A percentile compares a stretch with the other conserved stretches of the same genome.
phyloP scores from a whole-genome alignment of 1,140 invertebrate species.

The Drosophila virilis region DNA sequence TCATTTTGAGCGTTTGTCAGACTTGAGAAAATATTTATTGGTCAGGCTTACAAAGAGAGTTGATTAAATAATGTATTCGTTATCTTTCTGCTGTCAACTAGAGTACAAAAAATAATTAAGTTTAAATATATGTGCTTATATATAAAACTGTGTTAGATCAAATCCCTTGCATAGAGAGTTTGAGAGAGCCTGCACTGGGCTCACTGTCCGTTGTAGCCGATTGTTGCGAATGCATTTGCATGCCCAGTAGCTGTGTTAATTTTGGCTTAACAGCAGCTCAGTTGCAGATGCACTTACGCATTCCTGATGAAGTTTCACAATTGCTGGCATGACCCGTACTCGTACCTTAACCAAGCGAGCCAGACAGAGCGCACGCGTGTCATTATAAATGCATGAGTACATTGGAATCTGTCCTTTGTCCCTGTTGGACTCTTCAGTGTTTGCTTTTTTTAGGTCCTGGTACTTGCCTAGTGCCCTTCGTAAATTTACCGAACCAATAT shows the following conservation, averaged over 20 bases:
- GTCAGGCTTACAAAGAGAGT: too few relatives aligned
- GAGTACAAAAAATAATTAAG: too few relatives aligned
- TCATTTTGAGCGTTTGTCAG: too few relatives aligned
- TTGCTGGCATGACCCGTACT: not conserved
- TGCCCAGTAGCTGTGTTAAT: conserved; percentile 38
- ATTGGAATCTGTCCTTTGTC: conserved; percentile 59
- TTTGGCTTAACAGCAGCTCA: conserved; percentile 49
- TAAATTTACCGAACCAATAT: conserved; percentile 45
- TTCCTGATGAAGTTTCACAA: conserved; percentile 23
- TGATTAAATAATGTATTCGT: too few relatives aligned
- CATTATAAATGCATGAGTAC: conserved; percentile 67
- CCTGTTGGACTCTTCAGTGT: conserved; percentile 35
- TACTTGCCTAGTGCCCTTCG: conserved; percentile 8
- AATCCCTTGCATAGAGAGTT: not conserved
- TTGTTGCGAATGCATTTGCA: conserved; percentile 3
- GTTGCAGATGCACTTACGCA: conserved; percentile 18
- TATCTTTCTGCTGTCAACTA: too few relatives aligned
- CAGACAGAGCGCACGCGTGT: conserved; percentile 30
- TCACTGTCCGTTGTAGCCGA: not conserved
- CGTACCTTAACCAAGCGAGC: not conserved
- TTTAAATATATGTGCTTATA: too few relatives aligned
- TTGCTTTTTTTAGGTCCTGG: conserved; percentile 9
- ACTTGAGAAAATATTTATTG: too few relatives aligned
- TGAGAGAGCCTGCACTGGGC: too few relatives aligned
- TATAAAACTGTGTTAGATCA: not conserved